phyloP scores from a whole-genome alignment of 2,888 invertebrate genomes.

The Kryphioiulus occultus region DNA sequence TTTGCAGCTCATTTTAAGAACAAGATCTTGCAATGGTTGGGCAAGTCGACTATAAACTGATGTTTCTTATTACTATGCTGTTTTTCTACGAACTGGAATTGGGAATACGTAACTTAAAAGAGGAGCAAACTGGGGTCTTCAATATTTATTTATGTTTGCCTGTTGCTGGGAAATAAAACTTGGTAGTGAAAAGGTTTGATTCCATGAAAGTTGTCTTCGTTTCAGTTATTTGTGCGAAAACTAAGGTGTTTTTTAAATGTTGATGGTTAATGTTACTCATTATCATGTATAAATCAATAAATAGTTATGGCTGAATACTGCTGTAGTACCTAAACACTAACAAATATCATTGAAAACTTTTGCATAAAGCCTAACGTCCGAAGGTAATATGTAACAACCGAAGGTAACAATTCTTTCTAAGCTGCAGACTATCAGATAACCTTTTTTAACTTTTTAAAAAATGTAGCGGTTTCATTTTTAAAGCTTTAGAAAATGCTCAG shows the following conservation, averaged over 20 bases:
- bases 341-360: no score
- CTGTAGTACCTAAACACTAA: background rate
- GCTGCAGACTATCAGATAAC: no score
- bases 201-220: background rate
- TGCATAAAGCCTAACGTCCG: no score
- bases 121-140: slow-evolving; percentile 3
- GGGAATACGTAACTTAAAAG: background rate
- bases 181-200: background rate
- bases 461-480: no score
- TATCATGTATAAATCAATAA: background rate
- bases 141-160: slow-evolving; percentile 35
- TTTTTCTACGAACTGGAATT: background rate
- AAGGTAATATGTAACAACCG: no score
- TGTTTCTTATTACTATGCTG: background rate
- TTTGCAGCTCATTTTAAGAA: background rate
- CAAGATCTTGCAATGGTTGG: background rate
- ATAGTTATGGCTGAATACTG: background rate
- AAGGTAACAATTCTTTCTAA: no score
- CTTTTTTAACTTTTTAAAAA: no score
- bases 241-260: background rate
- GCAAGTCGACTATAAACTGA: background rate
- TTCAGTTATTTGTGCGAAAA: background rate
- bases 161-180: slow-evolving; percentile 29
- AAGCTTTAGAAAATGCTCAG: no score
- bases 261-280: background rate